Evolutionary conservation across 1,140 invertebrate species (phyloP), one percentile per base, ranked within the genome.

Genomic region (Euwallacea fornicatus): DNA sequence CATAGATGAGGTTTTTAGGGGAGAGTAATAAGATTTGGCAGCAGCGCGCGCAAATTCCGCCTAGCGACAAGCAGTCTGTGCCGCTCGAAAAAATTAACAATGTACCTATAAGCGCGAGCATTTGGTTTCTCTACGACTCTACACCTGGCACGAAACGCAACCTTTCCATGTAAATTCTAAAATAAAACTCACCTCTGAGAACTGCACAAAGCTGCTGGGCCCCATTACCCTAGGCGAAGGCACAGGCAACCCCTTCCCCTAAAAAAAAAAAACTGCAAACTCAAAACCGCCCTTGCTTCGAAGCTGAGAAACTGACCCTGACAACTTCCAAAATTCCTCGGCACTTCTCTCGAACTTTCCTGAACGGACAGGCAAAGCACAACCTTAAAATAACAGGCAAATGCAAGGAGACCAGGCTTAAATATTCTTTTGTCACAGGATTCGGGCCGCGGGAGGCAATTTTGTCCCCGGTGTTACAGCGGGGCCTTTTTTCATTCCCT

Each of bases 301-400:
- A 33, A 58, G 10, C 55, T 44, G 4, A 13, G 21, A 43, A 9
- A 65, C 81, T 82, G 77, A 87, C 86, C 84, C 85, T 83, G 16
- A 87, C 83, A 80, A 86, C 83, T 71, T 85, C 80, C 69, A 87
- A 80, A 73, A 87, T 86, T 73, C 86, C 83, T 64, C 83, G 80
- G 73, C 85, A 86, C 74, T 86, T 86, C 74, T 84, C 83, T 61
- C 86, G 80, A 44, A 87, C 85, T 73, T 87, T 86, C 66, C 82
- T 79, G 67, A 87, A 87, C 10, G 86, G 86, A 76, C 86, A 87
- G 76, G 85, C 86, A 64, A 86, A 82, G 60, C 85, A 86, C 61
- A 87, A 81, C 71, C 86, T 81, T 16, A 87, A 78, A 69, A 87
- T 85, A 58, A 86, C 84, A 9, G 86, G 85, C 72, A 87, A 80